Percentiles rank a stretch among this genome's conserved stretches.
Evolutionary conservation across 2,888 invertebrate genomes (phyloP).

Genomic region (Amiota communis): DNA sequence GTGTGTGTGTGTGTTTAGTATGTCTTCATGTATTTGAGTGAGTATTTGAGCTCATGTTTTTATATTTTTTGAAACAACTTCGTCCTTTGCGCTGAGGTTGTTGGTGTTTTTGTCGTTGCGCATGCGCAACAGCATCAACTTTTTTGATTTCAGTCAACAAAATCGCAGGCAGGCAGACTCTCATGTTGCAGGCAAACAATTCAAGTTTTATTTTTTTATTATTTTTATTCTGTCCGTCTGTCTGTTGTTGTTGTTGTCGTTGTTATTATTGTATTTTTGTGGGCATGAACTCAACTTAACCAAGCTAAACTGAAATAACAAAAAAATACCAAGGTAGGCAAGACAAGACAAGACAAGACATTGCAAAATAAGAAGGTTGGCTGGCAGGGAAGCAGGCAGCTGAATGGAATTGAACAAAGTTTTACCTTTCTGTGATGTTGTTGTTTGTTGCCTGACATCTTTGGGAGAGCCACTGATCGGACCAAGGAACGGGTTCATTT

Average conservation of each 20-base stretch:
- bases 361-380: too few relatives aligned
- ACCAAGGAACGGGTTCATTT: slow-evolving; percentile 30
- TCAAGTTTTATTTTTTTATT: too few relatives aligned
- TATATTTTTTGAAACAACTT: too few relatives aligned
- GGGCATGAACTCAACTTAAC: not conserved
- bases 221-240: not conserved
- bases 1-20: slow-evolving; percentile 37
- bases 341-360: too few relatives aligned
- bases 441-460: not conserved
- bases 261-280: not conserved
- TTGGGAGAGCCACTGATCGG: too few relatives aligned
- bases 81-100: too few relatives aligned
- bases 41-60: too few relatives aligned
- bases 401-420: not conserved
- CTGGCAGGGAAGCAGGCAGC: not conserved
- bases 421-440: not conserved
- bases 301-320: not conserved
- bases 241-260: not conserved
- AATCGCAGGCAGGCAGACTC: not conserved
- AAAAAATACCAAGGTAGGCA: too few relatives aligned
- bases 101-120: not conserved
- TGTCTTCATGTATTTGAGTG: too few relatives aligned
- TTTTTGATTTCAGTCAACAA: not conserved
- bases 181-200: too few relatives aligned
- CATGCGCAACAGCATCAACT: slow-evolving; percentile 19